Evolutionary conservation across 2,113 vertebrate genomes (phyloP), one percentile per base, ranked within the genome.

Genomic region (Sylvietta virens): DNA sequence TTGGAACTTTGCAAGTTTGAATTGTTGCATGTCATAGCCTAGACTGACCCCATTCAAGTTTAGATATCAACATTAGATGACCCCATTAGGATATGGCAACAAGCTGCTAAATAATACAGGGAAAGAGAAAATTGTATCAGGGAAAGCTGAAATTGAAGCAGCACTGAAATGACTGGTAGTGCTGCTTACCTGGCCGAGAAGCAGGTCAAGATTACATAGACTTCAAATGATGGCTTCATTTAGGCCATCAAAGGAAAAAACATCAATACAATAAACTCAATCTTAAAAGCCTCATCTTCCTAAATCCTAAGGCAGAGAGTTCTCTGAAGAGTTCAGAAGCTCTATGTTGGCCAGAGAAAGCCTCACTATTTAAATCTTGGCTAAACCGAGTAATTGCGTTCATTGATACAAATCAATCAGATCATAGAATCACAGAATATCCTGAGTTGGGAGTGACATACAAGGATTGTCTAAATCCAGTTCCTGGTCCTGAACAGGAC

Each of bases 381-480:
- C 27, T 67, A 53, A 92, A 71, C 4, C 0, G 0, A 78, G 30
- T 28, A 71, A 28, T 11, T 51, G 48, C 2, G 1, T 54, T 53
- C 2, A 0, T 54, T 53, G 1, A 0, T 23, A 26, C 3, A 11
- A 16, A 39, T 39, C 1, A 2, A 27, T 88, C 28, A 69, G 28
- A 28, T n/a, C 51, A 15, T 2, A 58, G 39, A 66, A 74, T 60
- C 23, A 45, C 45, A 30, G 69, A 73, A 39, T 51, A 45, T n/a
- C 28, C 45, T n/a, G 33, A 51, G 19, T 4, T 81, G 28, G 10
- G 22, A 58, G 7, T 10, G 10, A 8, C 15, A 15, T 4, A 37
- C 6, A 58, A 73, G 22, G 37, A 65, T 51, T 12, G 33, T 16
- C 12, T 8, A 56, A 64, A 35, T 28, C 44, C 18, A 33, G 6